Conservation (phyloP, 2,888 invertebrate genomes). For the Parnassius apollo region DNA sequence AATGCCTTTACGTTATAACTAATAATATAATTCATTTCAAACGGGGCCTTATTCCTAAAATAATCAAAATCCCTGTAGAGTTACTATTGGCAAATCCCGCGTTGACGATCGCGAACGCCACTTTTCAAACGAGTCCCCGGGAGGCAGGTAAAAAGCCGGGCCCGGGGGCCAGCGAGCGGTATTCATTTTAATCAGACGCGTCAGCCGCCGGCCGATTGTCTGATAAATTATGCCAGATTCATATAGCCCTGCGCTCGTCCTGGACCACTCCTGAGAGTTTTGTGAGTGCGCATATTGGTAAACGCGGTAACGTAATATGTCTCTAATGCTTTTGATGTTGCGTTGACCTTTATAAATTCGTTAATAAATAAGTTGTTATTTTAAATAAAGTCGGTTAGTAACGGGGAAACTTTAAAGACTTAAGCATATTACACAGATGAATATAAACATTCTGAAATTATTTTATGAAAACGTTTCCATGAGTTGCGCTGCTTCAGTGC, state of each 20-base stretch:
- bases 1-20: no score
- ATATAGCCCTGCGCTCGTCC: slow-evolving; percentile 31
- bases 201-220: slow-evolving; percentile 49
- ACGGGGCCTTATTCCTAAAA: no score
- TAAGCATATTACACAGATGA: no score
- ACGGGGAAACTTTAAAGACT: no score
- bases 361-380: no score
- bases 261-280: slow-evolving; percentile 10
- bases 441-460: no score
- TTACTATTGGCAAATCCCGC: slow-evolving; percentile 1
- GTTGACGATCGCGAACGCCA: background rate
- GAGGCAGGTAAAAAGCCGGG: slow-evolving; percentile 50
- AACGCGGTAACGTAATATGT: slow-evolving; percentile 3
- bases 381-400: no score
- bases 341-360: no score
- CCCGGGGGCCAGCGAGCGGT: slow-evolving; percentile 31
- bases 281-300: slow-evolving; percentile 4
- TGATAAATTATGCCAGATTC: slow-evolving; percentile 52
- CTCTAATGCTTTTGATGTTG: no score
- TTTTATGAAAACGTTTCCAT: no score
- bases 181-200: slow-evolving; percentile 62
- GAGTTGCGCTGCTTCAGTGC: no score
- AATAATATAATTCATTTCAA: no score
- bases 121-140: slow-evolving; percentile 37
- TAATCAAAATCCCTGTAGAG: background rate